Conservation (phyloP, 2,888 invertebrate genomes). For the Ophion obscuratus region DNA sequence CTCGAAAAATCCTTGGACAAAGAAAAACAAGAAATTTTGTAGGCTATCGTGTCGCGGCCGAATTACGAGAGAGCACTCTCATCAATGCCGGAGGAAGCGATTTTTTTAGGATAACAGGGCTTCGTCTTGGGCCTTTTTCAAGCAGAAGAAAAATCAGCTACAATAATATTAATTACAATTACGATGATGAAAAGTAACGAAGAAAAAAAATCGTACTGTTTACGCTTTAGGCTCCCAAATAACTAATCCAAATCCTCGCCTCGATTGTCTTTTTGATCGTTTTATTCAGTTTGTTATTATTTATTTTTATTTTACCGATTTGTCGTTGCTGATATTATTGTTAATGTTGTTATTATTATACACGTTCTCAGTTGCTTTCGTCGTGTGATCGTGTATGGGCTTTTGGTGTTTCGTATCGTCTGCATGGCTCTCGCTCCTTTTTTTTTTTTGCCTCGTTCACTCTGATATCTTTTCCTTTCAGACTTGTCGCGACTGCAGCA, state of each 20-base stretch:
- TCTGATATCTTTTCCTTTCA: constrained; percentile 65
- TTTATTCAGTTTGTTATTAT: constrained; percentile 61
- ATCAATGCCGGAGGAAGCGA: constrained; percentile 44
- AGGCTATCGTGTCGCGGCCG: constrained; percentile 43
- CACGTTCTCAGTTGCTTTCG: constrained; percentile 67
- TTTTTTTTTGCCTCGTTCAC: constrained; percentile 38
- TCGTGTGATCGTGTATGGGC: constrained; percentile 71
- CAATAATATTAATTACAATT: constrained; percentile 28
- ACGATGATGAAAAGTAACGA: constrained; percentile 25
- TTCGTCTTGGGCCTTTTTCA: constrained; percentile 37
- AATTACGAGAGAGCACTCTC: constrained; percentile 45
- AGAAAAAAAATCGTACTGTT: constrained; percentile 44
- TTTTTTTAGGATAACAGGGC: constrained; percentile 58
- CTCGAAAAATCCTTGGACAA: constrained; percentile 39
- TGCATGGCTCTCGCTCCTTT: constrained; percentile 73
- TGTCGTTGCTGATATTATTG: constrained; percentile 33
- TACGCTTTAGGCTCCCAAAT: constrained; percentile 66
- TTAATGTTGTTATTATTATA: constrained; percentile 41
- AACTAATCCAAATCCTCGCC: constrained; percentile 68
- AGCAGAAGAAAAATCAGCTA: constrained; percentile 30
- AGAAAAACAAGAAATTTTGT: constrained; percentile 9
- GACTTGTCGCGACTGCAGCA: constrained; percentile 51
- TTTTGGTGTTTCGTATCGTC: constrained; percentile 79
- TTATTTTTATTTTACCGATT: constrained; percentile 44
- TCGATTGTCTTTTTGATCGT: constrained; percentile 62